Conservation (phyloP, 2,888 invertebrate species). For the Brenthis daphne region DNA sequence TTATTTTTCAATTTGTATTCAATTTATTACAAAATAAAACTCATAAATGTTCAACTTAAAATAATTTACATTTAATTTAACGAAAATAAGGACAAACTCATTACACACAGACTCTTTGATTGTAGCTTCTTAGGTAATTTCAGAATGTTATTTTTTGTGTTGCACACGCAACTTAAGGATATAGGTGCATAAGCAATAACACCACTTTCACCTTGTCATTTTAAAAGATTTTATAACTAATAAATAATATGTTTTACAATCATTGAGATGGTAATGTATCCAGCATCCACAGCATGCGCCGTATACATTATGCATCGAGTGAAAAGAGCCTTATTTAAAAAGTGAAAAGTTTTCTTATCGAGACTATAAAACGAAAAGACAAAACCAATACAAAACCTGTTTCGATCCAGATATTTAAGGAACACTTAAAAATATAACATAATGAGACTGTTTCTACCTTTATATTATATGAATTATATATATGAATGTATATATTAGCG, state of each 20-base stretch:
- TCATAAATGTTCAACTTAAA: too few species aligned
- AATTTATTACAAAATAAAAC: too few species aligned
- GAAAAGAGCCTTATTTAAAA: constrained; percentile 21
- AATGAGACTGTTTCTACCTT: constrained; percentile 25
- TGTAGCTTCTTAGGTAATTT: too few species aligned
- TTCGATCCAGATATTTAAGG: constrained; percentile 35
- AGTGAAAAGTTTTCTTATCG: constrained; percentile 25
- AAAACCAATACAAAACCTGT: constrained; percentile 31
- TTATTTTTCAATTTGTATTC: too few species aligned
- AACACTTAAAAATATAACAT: constrained; percentile 34
- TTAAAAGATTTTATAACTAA: constrained; percentile 18
- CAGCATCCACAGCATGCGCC: constrained; percentile 4
- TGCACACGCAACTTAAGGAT: neutral
- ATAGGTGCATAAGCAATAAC: constrained; percentile 18
- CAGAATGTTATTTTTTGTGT: constrained; percentile 3
- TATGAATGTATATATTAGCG: too few species aligned
- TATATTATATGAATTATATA: neutral
- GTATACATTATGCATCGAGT: neutral
- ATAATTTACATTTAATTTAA: too few species aligned
- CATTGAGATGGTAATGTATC: neutral
- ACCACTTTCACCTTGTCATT: constrained; percentile 28
- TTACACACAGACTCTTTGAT: too few species aligned
- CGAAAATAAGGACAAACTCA: too few species aligned
- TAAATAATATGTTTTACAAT: constrained; percentile 11
- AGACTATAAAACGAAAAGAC: constrained; percentile 28